Base-by-base conservation (phyloP, 2,888 invertebrate genomes). In the Brachypalpus laphriformis region DNA sequence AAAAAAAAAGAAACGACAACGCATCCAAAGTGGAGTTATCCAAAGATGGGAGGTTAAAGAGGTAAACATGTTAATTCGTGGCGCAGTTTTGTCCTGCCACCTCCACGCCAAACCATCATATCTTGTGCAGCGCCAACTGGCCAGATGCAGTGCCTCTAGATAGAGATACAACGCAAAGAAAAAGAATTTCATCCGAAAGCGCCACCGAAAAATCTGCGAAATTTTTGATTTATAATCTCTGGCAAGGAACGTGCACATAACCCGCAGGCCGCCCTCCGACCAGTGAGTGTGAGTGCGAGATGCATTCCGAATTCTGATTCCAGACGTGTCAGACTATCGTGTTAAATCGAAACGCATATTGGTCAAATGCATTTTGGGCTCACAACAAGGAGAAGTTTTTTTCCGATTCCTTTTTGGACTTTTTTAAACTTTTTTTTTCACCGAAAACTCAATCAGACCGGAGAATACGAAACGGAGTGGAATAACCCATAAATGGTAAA, bases 301-400 rank as follows among this genome's bases (percentile, higher is more conserved):
- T 76, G 82, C 76, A 85, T 75, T 80, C 80, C 74, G 34, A 80
- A 75, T 80, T 83, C 74, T 45, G 57, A 80, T 51, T 51, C 80
- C 56, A 51, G 72, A 80, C 81, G 85, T 85, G 85, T 85, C 71
- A 54, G 70, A 57, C 71, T 71, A 85, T 76, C 75, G 85, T 85
- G 85, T 85, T 85, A 81, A 85, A 85, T 66, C 80, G 85, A 75
- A 83, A 85, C 85, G 81, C 85, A 76, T 85, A 81, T 85, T 85
- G 85, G 81, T 76, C 85, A 85, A 85, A 85, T 85, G 85, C 85
- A 85, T 85, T 76, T 42, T 65, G 66, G 63, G 71, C 25, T 25
- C 51, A 20, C 28, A 68, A 66, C 56, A 42, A 42, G 51, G 65
- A 57, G 16, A 14, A 14, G 3, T 56, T 31, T 40, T 47, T 47